Percentiles rank a stretch among this genome's conserved stretches.
phyloP scores from a whole-genome alignment of 1,140 invertebrate genomes.

The Dufourea novaeangliae region DNA sequence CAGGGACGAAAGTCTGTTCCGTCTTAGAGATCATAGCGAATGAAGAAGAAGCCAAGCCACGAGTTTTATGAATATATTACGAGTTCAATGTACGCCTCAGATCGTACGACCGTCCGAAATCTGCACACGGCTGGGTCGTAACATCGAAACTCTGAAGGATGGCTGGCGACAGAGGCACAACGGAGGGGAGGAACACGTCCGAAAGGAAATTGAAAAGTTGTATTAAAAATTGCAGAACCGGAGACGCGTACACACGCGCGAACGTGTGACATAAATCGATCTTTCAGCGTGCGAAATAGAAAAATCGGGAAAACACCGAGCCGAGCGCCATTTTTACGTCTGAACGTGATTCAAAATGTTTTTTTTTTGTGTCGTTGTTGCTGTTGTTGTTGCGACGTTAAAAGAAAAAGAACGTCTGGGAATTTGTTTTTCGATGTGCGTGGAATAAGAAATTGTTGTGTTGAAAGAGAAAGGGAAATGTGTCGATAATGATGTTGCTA shows the following conservation, averaged over 20 bases:
- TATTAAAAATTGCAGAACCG: conserved; percentile 53
- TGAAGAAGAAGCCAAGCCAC: conserved; percentile 22
- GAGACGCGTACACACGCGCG: background rate
- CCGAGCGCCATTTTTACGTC: background rate
- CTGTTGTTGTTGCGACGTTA: background rate
- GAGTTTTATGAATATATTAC: conserved; percentile 65
- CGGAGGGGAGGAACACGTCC: background rate
- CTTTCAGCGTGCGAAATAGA: conserved; percentile 7
- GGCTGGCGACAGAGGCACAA: background rate
- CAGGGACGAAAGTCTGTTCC: conserved; percentile 34
- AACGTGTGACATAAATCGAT: conserved; percentile 47
- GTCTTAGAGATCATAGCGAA: conserved; percentile 42
- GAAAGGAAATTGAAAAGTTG: conserved; percentile 66
- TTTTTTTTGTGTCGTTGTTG: background rate
- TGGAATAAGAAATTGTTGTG: too few species aligned
- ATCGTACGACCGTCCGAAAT: conserved; percentile 52
- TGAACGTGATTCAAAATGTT: conserved; percentile 6
- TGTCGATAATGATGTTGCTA: too few species aligned
- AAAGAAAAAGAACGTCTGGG: background rate
- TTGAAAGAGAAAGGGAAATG: too few species aligned
- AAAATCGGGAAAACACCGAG: conserved; percentile 6
- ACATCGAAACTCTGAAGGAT: conserved; percentile 48
- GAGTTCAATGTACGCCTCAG: conserved; percentile 24
- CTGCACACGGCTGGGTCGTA: conserved; percentile 35
- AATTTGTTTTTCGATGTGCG: background rate